phyloP scores from a whole-genome alignment of 2,113 vertebrate genomes.

The Monarcha castaneiventris region DNA sequence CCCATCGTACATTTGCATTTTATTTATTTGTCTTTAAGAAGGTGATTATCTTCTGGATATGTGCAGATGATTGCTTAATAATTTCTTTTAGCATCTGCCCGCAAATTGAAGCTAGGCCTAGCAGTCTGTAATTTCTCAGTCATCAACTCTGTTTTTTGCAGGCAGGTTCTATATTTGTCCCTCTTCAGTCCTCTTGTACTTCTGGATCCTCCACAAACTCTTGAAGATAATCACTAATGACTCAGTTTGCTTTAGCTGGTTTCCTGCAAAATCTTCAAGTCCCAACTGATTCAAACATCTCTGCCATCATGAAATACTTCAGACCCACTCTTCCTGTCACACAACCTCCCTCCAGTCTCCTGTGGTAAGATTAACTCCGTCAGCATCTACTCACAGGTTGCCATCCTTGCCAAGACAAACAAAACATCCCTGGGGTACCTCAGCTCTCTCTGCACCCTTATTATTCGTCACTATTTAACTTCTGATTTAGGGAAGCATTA shows the following conservation, averaged over 20 bases:
- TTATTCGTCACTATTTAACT: neutral
- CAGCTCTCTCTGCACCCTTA: neutral
- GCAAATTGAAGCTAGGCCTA: neutral
- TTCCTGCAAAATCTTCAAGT: slow-evolving; percentile 21
- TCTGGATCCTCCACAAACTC: slow-evolving; percentile 25
- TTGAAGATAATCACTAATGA: slow-evolving; percentile 48
- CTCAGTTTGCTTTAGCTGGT: slow-evolving; percentile 11
- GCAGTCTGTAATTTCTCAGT: neutral
- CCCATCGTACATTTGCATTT: neutral
- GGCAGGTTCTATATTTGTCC: slow-evolving; percentile 36
- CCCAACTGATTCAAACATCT: neutral
- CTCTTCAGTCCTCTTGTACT: slow-evolving; percentile 1
- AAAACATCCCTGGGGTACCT: neutral
- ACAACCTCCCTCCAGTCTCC: neutral
- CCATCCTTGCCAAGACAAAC: neutral
- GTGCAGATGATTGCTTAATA: neutral
- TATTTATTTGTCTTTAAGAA: neutral
- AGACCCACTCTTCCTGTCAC: neutral
- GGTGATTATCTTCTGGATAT: neutral
- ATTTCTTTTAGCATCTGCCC: neutral
- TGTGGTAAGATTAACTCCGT: neutral
- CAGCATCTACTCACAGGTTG: neutral
- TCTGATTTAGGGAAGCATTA: neutral
- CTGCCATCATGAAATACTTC: neutral
- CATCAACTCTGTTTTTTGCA: neutral